Evolutionary conservation across 2,797 vertebrate genomes (phyloP), one percentile per base, ranked within the genome.

Genomic region (Lophotriccus pileatus): DNA sequence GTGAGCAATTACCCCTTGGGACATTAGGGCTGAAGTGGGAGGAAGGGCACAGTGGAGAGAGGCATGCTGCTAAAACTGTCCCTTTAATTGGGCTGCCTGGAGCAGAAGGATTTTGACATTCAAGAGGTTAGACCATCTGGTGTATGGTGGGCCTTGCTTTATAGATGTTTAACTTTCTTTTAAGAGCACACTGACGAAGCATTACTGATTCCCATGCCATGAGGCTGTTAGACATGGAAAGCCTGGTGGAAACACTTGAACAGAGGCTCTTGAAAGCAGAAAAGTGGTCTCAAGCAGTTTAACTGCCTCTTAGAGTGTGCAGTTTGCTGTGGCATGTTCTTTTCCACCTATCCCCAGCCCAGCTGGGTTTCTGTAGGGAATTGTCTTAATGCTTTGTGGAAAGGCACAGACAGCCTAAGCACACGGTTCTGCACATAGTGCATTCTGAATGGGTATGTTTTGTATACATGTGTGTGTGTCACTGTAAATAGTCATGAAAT

Each of bases 1-100:
- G 94, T 73, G 93, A 95, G 92, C 92, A 91, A 91, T 97, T 97
- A 92, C 93, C 95, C 95, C 91, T 88, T 88, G 91, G 94, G 95
- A 93, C 56, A 6, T 55, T 18, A 3, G 87, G 70, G 55, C 44
- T 93, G 28, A 79, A 84, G 91, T 32, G 83, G 85, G 89, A 96
- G 70, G 94, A 74, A 95, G 74, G 87, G 85, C 89, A 79, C 44
- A 28, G 83, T n/a, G 66, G 53, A 91, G 90, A 84, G 79, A 84
- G 58, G 41, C 89, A 66, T 23, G 59, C 68, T 94, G 91, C 93
- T 95, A 55, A 86, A 95, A 95, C 92, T 76, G 84, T 94, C 93
- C 73, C 84, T 96, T 94, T 97, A 96, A 90, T 95, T 96, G 93
- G 64, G 78, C 87, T 95, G 87, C 87, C 82, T 90, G 85, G 60